These are phyloP conservation scores for Siniperca chuatsi DNA, from an alignment of 2,113 vertebrate genomes.

Conservation along the genomic window DNA sequence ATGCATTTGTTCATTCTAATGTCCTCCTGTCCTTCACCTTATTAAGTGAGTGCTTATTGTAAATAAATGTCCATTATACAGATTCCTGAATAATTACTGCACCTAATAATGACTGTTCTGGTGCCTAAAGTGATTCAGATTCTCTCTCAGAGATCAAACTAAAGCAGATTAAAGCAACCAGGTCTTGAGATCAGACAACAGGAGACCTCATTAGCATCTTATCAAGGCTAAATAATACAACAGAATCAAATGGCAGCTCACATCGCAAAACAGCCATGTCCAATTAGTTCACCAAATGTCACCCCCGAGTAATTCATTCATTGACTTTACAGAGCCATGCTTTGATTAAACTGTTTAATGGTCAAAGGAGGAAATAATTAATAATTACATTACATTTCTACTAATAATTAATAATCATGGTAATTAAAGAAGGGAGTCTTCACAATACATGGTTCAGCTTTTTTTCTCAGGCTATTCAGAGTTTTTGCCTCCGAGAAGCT, in stretches of 20 bases:
- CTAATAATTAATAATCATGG: conserved; percentile 38
- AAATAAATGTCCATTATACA: neutral
- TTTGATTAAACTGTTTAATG: conserved; percentile 48
- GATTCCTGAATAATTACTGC: neutral
- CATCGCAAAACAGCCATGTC: conserved; percentile 15
- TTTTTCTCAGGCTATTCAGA: neutral
- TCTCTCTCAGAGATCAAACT: conserved; percentile 17
- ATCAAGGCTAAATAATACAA: conserved; percentile 26
- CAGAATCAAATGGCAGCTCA: conserved; percentile 40
- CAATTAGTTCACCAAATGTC: conserved; percentile 41
- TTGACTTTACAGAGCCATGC: neutral
- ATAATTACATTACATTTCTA: neutral
- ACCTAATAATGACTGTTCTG: conserved; percentile 1
- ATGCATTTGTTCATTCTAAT: neutral
- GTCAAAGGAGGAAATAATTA: conserved; percentile 30
- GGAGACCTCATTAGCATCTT: conserved; percentile 43
- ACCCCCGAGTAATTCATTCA: conserved; percentile 35
- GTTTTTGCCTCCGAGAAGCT: neutral
- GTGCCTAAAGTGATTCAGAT: conserved; percentile 4
- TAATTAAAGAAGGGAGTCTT: conserved; percentile 15
- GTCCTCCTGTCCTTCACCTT: neutral
- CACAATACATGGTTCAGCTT: neutral
- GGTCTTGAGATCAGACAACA: conserved; percentile 28
- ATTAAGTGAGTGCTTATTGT: neutral
- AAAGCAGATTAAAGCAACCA: conserved; percentile 41